These are phyloP conservation scores for Coelogynopora nodosa DNA, from an alignment of 2,888 invertebrate species.

Conservation along the genomic window DNA sequence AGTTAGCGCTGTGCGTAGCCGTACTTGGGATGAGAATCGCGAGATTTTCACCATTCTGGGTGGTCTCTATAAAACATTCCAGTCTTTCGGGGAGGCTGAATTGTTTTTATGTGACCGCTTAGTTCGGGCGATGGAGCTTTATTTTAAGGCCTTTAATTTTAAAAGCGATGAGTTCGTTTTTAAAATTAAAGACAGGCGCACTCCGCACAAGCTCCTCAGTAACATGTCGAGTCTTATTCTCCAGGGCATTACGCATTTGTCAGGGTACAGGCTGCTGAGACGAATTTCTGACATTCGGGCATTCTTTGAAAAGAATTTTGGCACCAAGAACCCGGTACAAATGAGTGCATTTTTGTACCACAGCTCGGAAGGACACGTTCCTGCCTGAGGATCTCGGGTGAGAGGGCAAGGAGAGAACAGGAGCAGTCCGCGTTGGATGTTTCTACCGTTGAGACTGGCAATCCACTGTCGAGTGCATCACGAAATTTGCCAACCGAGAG, in stretches of 20 bases:
- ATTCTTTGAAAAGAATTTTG: background rate
- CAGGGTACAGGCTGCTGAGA: background rate
- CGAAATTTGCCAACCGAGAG: background rate
- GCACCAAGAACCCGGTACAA: background rate
- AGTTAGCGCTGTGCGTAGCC: no score
- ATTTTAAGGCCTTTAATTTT: no score
- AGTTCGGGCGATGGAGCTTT: no score
- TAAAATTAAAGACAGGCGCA: no score
- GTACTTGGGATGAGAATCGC: background rate
- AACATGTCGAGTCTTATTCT: background rate
- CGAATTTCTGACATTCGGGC: background rate
- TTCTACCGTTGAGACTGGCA: background rate
- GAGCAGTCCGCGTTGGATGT: background rate
- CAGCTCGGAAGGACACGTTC: background rate
- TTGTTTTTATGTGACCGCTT: no score
- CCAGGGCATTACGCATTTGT: background rate
- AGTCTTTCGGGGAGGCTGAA: no score
- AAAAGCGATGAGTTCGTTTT: no score
- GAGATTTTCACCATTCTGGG: background rate
- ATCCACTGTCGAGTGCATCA: background rate
- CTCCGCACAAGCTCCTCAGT: background rate
- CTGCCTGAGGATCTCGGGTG: background rate
- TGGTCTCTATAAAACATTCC: no score
- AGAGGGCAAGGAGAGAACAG: background rate
- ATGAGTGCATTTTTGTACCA: background rate